Percentiles rank a stretch among this genome's conserved stretches.
These are phyloP conservation scores for Bicyclus anynana DNA, from an alignment of 1,140 invertebrate species.

Conservation along the genomic window DNA sequence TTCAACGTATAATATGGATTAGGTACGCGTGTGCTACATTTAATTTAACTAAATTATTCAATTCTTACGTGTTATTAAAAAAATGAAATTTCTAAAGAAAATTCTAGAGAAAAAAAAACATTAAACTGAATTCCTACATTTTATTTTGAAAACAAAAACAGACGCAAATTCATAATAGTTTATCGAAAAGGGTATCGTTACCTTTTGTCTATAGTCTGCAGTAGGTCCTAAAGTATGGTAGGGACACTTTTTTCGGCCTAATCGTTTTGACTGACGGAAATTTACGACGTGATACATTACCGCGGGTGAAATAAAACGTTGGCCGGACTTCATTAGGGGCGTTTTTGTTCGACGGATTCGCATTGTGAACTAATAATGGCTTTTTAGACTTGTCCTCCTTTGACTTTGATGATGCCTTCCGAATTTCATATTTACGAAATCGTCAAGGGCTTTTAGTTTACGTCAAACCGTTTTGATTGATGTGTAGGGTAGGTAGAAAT, in stretches of 20 bases:
- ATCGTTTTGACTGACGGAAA: slow-evolving; percentile 72
- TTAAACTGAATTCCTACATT: too few relatives aligned
- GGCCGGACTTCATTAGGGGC: slow-evolving; percentile 64
- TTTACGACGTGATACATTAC: slow-evolving; percentile 72
- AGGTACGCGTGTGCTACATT: too few relatives aligned
- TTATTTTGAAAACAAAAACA: too few relatives aligned
- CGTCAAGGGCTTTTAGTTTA: slow-evolving; percentile 6
- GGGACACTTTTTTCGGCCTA: slow-evolving; percentile 59
- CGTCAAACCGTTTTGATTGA: not conserved
- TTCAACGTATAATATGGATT: too few relatives aligned
- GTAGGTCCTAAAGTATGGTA: slow-evolving; percentile 40
- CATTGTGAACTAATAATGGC: slow-evolving; percentile 53
- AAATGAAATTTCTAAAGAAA: too few relatives aligned
- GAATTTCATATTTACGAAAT: slow-evolving; percentile 31
- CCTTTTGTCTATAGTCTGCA: not conserved
- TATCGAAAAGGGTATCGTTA: not conserved
- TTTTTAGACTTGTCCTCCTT: slow-evolving; percentile 33
- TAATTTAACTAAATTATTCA: too few relatives aligned
- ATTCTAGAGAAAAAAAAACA: too few relatives aligned
- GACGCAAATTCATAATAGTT: too few relatives aligned
- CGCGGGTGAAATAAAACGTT: slow-evolving; percentile 61
- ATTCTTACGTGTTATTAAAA: too few relatives aligned
- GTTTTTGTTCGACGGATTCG: slow-evolving; percentile 53
- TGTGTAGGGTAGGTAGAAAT: too few relatives aligned
- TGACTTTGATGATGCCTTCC: slow-evolving; percentile 60